A percentile compares a stretch with the other conserved stretches of the same genome.
These are phyloP conservation scores for Lissonota sp. DNA, from an alignment of 2,888 invertebrate genomes.

Conservation along the genomic window DNA sequence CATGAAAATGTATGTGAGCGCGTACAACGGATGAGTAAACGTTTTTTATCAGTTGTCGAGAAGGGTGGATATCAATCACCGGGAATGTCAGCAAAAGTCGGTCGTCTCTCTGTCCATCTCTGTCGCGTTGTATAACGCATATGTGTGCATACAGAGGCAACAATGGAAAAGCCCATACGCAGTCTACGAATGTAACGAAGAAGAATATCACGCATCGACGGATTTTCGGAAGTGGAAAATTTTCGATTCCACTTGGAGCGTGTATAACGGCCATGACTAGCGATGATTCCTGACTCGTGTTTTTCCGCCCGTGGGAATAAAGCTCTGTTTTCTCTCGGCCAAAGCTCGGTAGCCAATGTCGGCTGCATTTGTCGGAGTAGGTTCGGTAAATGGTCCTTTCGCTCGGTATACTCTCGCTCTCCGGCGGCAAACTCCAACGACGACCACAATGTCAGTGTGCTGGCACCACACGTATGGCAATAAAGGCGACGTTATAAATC, in stretches of 20 bases:
- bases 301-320: too few relatives aligned
- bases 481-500: constrained; percentile 66
- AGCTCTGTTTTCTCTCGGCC: too few relatives aligned
- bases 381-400: too few relatives aligned
- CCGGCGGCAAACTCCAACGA: neutral
- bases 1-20: neutral
- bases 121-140: constrained; percentile 15
- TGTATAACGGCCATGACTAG: too few relatives aligned
- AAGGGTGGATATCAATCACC: constrained; percentile 61
- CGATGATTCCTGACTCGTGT: too few relatives aligned
- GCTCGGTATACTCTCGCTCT: too few relatives aligned
- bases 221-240: too few relatives aligned
- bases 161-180: neutral
- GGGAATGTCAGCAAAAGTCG: constrained; percentile 57
- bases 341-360: too few relatives aligned
- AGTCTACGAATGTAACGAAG: neutral
- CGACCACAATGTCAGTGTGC: constrained; percentile 7
- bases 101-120: constrained; percentile 48
- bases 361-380: too few relatives aligned
- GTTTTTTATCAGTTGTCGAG: constrained; percentile 63
- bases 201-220: neutral
- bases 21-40: constrained; percentile 47
- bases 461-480: constrained; percentile 59
- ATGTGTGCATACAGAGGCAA: neutral
- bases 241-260: too few relatives aligned